phyloP scores from a whole-genome alignment of 2,797 vertebrate species.

The Peromyscus nudipes region DNA sequence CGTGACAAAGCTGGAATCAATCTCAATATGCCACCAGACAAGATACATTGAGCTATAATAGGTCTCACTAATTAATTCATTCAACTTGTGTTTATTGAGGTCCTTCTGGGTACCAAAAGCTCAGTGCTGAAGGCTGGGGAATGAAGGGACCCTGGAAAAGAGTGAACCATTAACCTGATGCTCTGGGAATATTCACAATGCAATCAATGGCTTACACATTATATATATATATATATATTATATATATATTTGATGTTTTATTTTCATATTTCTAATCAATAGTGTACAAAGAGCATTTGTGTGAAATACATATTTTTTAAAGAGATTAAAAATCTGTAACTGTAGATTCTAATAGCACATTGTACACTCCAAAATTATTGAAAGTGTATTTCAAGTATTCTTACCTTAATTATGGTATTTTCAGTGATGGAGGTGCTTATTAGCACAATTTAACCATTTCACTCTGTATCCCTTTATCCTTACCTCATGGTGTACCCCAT shows the following conservation, averaged over 20 bases:
- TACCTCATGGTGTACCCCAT: background rate
- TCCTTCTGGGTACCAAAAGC: background rate
- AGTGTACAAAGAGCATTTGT: background rate
- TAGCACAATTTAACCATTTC: background rate
- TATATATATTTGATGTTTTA: background rate
- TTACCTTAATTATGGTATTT: background rate
- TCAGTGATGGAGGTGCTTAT: background rate
- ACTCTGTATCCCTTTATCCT: background rate
- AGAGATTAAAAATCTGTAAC: background rate
- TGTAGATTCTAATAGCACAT: background rate
- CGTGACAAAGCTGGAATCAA: slow-evolving; percentile 19
- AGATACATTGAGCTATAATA: background rate
- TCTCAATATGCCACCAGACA: slow-evolving; percentile 23
- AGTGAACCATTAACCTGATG: background rate
- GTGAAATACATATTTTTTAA: background rate
- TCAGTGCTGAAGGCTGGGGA: background rate
- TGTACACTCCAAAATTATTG: background rate
- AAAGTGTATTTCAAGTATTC: background rate
- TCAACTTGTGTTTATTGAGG: slow-evolving; percentile 1
- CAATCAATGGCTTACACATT: background rate
- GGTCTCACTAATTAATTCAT: slow-evolving; percentile 51
- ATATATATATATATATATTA: no score
- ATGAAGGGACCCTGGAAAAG: background rate
- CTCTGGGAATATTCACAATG: background rate
- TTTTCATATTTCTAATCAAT: slow-evolving; percentile 35